Percentiles rank a stretch among this genome's conserved stretches.
These are phyloP conservation scores for Mesaphorura yosii DNA, from an alignment of 1,140 invertebrate species.

Conservation along the genomic window DNA sequence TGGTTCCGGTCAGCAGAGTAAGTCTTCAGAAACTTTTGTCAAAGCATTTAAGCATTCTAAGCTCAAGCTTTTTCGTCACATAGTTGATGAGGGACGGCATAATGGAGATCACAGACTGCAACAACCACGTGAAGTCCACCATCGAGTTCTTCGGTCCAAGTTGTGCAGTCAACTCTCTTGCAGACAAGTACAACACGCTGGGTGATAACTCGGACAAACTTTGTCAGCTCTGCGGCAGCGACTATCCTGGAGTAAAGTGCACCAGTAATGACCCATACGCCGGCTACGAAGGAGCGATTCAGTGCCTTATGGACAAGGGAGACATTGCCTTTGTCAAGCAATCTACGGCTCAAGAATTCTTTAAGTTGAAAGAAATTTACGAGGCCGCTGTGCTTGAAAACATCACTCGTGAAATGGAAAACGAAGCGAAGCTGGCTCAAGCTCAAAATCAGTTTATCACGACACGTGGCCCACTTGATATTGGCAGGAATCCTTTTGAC, in stretches of 20 bases:
- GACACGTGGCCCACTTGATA: background rate
- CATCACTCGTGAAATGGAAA: no score
- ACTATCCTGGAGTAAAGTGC: constrained; percentile 62
- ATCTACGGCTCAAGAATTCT: constrained; percentile 57
- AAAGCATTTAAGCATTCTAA: constrained; percentile 4
- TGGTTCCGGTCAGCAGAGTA: constrained; percentile 72
- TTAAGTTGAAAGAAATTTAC: constrained; percentile 2
- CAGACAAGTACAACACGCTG: constrained; percentile 87
- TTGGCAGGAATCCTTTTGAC: background rate
- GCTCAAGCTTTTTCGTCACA: constrained; percentile 19
- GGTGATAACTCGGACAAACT: constrained; percentile 68
- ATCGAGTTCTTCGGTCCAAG: constrained; percentile 78
- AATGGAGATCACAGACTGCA: constrained; percentile 78
- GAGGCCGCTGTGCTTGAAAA: background rate
- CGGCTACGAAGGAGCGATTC: constrained; percentile 78
- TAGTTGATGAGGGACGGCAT: constrained; percentile 68
- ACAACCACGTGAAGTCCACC: constrained; percentile 89
- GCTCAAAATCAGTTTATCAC: background rate
- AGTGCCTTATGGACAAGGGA: constrained; percentile 70
- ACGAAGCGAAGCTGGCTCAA: no score
- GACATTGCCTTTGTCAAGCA: constrained; percentile 89
- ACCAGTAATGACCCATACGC: constrained; percentile 77
- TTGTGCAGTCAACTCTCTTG: constrained; percentile 83
- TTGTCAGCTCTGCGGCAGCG: constrained; percentile 72
- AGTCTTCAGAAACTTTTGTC: constrained; percentile 34